Percentiles rank a stretch among this genome's conserved stretches.
Evolutionary conservation across 2,888 invertebrate species (phyloP).

Genomic region (Steinernema carpocapsae): DNA sequence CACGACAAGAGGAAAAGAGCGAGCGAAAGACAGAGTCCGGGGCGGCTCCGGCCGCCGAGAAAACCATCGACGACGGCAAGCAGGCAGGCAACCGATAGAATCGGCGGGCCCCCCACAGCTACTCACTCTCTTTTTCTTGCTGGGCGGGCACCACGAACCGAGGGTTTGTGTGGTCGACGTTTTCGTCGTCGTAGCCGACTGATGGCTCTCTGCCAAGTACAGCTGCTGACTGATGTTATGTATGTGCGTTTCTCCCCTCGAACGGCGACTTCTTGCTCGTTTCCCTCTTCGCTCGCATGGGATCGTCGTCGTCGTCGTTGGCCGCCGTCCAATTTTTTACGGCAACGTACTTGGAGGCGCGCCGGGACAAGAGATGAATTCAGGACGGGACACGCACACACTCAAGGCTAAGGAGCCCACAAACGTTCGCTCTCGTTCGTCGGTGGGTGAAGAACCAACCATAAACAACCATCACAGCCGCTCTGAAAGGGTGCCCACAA

Average conservation of each 20-base stretch:
- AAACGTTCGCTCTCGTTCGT: no score
- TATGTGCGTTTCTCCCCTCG: constrained; percentile 7
- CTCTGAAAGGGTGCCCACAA: background rate
- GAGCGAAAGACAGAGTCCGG: background rate
- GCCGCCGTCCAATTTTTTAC: constrained; percentile 5
- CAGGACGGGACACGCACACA: constrained; percentile 11
- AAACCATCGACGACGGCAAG: background rate
- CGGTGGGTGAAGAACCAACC: no score
- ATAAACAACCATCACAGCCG: constrained; percentile 11
- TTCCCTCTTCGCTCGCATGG: no score
- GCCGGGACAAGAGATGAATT: background rate
- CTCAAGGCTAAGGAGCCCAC: constrained; percentile 24
- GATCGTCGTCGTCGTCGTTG: constrained; percentile 21
- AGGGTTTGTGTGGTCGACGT: constrained; percentile 27
- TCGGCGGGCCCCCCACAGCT: background rate
- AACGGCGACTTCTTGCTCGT: background rate
- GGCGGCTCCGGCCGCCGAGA: constrained; percentile 2
- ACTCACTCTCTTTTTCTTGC: background rate
- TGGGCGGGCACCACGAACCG: constrained; percentile 15
- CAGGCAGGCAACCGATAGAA: constrained; percentile 26
- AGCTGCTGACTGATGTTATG: constrained; percentile 23
- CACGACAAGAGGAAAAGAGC: constrained; percentile 28
- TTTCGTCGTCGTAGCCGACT: constrained; percentile 9
- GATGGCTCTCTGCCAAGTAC: constrained; percentile 35
- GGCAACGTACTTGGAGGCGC: background rate